Conservation (phyloP, 2,113 vertebrate genomes). For the Sylvia atricapilla region DNA sequence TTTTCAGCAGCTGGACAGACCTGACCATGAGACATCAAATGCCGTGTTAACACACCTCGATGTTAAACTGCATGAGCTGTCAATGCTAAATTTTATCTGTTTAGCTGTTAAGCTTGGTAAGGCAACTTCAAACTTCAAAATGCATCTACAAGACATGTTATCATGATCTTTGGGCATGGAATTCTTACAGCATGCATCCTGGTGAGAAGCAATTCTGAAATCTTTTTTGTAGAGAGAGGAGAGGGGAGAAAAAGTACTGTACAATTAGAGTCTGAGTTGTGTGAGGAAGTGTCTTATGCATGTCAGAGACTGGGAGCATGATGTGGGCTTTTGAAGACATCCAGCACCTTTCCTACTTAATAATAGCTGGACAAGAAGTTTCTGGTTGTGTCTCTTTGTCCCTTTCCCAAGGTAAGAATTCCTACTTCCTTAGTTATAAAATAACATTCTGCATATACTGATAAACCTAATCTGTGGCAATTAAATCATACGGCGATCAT, state of each 20-base stretch:
- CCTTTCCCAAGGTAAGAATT: not conserved
- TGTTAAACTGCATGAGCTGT: not conserved
- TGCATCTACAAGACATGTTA: not conserved
- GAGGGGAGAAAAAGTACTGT: not conserved
- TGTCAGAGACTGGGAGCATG: not conserved
- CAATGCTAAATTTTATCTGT: not conserved
- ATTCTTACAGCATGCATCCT: not conserved
- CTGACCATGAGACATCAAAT: not conserved
- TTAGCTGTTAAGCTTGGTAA: not conserved
- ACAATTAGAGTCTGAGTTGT: not conserved
- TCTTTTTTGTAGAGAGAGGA: not conserved
- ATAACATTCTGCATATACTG: not conserved
- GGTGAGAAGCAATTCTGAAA: not conserved
- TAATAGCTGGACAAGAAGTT: not conserved
- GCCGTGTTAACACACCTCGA: accelerated
- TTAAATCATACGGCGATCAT: not conserved
- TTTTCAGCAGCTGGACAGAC: not conserved
- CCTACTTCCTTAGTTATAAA: not conserved
- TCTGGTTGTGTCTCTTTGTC: not conserved
- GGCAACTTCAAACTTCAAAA: not conserved
- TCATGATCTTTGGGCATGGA: not conserved
- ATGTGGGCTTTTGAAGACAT: not conserved
- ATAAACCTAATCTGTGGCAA: not conserved
- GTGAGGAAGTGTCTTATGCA: not conserved
- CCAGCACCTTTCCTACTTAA: not conserved